Base-by-base conservation (phyloP, 2,797 vertebrate species). In the Scomberomorus guttatus region DNA sequence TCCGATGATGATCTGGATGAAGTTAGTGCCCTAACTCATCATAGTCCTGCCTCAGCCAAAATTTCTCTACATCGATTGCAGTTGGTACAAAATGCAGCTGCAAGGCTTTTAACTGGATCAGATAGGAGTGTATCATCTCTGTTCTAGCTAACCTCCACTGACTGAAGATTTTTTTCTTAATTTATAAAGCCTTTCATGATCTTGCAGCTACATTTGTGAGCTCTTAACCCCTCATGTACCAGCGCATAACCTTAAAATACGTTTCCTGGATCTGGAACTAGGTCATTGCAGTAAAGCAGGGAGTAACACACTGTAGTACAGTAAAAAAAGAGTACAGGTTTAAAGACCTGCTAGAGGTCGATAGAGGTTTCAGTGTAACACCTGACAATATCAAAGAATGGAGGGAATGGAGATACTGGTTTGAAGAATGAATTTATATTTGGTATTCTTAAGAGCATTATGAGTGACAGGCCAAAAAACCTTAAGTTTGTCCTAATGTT, bases 81-180 rank as follows among this genome's bases (percentile, higher is more conserved):
- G 18, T 0, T 10, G 12, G 29, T 22, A 24, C 14, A 60, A 29
- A 55, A 42, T 44, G 48, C 78, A 78, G 69, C 79, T 59, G 37
- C 4, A 0, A 70, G 56, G 58, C 69, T 72, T 67, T 51, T 58
- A 75, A 63, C 12, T 63, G 61, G 69, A 81, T 83, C 74, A 64
- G 50, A 66, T 18, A 22, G 17, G 29, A 59, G 64, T 2, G 3
- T 1, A 9, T 17, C 52, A 46, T 25, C 25, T 4, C 8, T 6
- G 24, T 11, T 66, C n/a, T 3, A 32, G 46, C 52, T 24, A 50
- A 72, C 50, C 13, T 54, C 50, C 52, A 42, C 39, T 39, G 67
- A 57, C 67, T 61, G 29, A 11, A 22, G 22, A 55, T 50, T 25
- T 50, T 22, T 34, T 17, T 65, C 11, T 13, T 50, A 9, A 71